Conservation (phyloP, 2,797 vertebrate genomes). For the Cercopithecus hamlyni region DNA sequence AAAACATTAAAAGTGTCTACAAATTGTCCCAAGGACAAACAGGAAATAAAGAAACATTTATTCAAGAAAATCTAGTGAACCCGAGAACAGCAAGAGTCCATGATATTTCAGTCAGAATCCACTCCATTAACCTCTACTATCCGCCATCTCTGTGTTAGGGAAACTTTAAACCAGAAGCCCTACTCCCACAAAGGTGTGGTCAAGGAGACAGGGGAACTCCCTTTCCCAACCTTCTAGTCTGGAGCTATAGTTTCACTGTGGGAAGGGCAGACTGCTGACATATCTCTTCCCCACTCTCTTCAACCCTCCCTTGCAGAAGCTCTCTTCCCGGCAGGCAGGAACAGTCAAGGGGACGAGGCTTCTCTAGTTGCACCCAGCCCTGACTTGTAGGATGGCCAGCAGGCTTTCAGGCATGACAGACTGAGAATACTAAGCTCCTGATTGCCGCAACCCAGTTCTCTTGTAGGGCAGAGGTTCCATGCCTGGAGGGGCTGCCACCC, state of each 20-base stretch:
- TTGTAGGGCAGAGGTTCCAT: background rate
- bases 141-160: background rate
- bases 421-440: background rate
- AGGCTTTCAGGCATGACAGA: background rate
- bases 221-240: background rate
- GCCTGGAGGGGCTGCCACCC: background rate
- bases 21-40: background rate
- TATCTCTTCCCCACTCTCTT: background rate
- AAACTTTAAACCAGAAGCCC: background rate
- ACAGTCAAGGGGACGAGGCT: background rate
- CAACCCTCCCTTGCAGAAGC: rapidly evolving
- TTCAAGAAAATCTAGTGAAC: background rate
- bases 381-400: background rate
- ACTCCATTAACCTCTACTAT: background rate
- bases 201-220: background rate
- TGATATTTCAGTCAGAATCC: background rate
- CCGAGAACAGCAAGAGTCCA: background rate
- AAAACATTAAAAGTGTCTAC: background rate
- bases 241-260: background rate
- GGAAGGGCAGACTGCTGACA: background rate
- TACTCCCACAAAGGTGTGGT: background rate
- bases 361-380: background rate
- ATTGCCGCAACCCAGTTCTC: background rate
- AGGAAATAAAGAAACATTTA: background rate
- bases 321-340: background rate